Base-by-base conservation (phyloP, 1,140 invertebrate genomes). In the Philaenus spumarius region DNA sequence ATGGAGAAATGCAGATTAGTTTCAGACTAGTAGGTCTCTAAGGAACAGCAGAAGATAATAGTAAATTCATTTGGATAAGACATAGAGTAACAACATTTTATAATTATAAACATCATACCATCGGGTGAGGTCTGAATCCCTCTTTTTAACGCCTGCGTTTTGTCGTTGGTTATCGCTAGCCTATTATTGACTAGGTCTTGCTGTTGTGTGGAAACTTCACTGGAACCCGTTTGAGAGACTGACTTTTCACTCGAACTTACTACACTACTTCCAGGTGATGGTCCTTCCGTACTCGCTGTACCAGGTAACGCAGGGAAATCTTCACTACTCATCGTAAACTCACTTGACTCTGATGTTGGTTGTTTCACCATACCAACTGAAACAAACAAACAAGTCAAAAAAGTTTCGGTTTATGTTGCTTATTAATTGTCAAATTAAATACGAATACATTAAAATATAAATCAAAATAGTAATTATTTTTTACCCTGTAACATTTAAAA, bases 311-410 rank as follows among this genome's bases (percentile, higher is more conserved):
- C 96, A 62, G 96, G 96, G 78, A 99, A 99, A 76, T 99, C 97
- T 79, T 99, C 96, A 43, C 60, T 64, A 51, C 63, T 67, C 68
- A 69, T 69, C 23, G 65, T 67, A 59, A 69, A 69, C 60, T 69
- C 68, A 67, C 85, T 92, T 64, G 90, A 82, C 74, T 95, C 90
- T 26, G 88, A 84, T 67, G 88, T 89, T 59, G 90, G 90, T 73
- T 94, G 90, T 75, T 96, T 96, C 62, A 97, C 93, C 90, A 95
- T 95, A 68, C 93, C 93, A 74, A 95, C 91, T 90, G 72, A 23
- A 75, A 73, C 64, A 67, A 30, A 30, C 26, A 30, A 30, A 30
- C n/a, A n/a, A n/a, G n/a, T n/a, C n/a, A n/a, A n/a, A n/a, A n/a
- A n/a, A n/a, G n/a, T n/a, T n/a, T n/a, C n/a, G n/a, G n/a, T n/a